Evolutionary conservation across 2,888 invertebrate species (phyloP).

Genomic region (Nomada lathburiana): DNA sequence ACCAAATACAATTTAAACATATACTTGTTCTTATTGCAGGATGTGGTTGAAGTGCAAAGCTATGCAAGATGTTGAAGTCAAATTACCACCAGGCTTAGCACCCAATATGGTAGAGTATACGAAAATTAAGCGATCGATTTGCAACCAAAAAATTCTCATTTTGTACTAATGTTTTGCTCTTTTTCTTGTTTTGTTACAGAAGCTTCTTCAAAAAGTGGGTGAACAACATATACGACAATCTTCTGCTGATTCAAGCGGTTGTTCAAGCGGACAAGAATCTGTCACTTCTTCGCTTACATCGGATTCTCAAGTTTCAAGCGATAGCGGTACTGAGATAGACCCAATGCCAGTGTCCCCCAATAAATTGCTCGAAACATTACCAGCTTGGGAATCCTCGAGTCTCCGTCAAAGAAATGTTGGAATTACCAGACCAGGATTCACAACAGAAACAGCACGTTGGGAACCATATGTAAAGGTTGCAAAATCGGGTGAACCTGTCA

Average conservation of each 20-base stretch:
- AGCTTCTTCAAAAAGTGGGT: conserved; percentile 81
- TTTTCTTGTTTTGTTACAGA: conserved; percentile 67
- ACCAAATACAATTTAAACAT: background rate
- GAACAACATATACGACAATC: conserved; percentile 82
- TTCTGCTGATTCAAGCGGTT: conserved; percentile 86
- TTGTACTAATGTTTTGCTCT: background rate
- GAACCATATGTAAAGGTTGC: conserved; percentile 81
- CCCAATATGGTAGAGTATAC: conserved; percentile 80
- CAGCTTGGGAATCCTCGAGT: conserved; percentile 80
- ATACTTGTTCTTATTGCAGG: conserved; percentile 81
- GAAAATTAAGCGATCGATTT: background rate
- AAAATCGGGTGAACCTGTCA: conserved; percentile 74
- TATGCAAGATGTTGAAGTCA: conserved; percentile 89
- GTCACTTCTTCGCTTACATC: conserved; percentile 86
- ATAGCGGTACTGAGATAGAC: conserved; percentile 82
- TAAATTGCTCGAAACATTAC: conserved; percentile 77
- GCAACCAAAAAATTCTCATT: background rate
- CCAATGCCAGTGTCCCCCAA: conserved; percentile 76
- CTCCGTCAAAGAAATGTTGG: conserved; percentile 81
- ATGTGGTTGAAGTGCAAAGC: conserved; percentile 87
- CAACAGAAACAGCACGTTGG: conserved; percentile 74
- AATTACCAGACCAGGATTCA: conserved; percentile 62
- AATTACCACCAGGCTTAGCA: conserved; percentile 88
- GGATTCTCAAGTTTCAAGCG: conserved; percentile 85
- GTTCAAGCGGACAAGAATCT: conserved; percentile 86